Evolutionary conservation across 2,113 vertebrate genomes (phyloP).

Genomic region (Stictonetta naevosa): DNA sequence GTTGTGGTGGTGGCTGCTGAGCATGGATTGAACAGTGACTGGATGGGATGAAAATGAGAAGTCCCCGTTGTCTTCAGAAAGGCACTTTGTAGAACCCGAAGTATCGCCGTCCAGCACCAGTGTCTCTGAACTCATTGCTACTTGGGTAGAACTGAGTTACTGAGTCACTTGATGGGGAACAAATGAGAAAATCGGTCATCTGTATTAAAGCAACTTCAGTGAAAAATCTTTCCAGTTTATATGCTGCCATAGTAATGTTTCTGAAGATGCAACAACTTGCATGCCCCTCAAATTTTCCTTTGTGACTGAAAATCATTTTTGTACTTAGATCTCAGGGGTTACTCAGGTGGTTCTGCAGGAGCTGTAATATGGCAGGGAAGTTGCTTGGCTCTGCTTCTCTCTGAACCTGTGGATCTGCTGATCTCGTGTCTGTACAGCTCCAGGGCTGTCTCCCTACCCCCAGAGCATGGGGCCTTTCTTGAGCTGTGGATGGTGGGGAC

Average conservation of each 20-base stretch:
- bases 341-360: not conserved
- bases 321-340: not conserved
- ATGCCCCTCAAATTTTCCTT: too few relatives aligned
- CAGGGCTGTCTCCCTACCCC: not conserved
- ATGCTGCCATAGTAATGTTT: not conserved
- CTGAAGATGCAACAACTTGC: too few relatives aligned
- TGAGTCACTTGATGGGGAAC: not conserved
- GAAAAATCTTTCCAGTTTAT: not conserved
- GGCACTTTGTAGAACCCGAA: not conserved
- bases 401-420: not conserved
- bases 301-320: too few relatives aligned
- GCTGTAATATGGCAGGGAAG: not conserved
- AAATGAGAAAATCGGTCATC: too few relatives aligned
- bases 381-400: not conserved
- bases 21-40: not conserved
- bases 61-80: not conserved
- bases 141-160: not conserved
- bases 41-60: not conserved
- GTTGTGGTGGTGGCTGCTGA: not conserved
- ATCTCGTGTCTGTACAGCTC: not conserved
- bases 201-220: not conserved
- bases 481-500: not conserved
- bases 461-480: not conserved
- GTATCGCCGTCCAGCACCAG: accelerated
- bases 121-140: not conserved